A percentile compares a stretch with the other conserved stretches of the same genome.
phyloP scores from a whole-genome alignment of 2,113 vertebrate genomes.

The Sorex fumeus region DNA sequence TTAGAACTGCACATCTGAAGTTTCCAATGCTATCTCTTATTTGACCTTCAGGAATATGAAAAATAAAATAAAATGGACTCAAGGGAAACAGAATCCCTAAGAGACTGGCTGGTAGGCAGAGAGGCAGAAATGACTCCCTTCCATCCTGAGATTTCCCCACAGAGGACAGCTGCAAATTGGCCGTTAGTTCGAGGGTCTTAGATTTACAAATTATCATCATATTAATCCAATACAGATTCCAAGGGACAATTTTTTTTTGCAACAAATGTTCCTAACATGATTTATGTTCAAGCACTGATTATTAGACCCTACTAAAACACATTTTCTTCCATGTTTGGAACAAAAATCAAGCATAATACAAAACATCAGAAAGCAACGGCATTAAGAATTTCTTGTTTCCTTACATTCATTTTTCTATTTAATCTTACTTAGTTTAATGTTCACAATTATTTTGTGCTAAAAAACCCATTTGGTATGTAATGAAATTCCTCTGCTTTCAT shows the following conservation, averaged over 20 bases:
- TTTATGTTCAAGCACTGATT: not conserved
- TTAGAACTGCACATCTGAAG: not conserved
- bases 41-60: not conserved
- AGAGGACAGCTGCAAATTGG: not conserved
- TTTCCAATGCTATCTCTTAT: not conserved
- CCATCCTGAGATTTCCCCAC: not conserved
- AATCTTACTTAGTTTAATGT: constrained; percentile 62
- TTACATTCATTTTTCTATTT: constrained; percentile 64
- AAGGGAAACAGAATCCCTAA: not conserved
- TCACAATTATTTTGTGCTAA: constrained; percentile 71
- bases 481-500: constrained; percentile 70
- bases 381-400: constrained; percentile 47
- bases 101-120: not conserved
- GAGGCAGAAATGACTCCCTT: not conserved
- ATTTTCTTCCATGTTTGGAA: constrained; percentile 38
- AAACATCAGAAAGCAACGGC: constrained; percentile 29
- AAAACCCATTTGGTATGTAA: constrained; percentile 76
- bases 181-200: not conserved
- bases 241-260: not conserved
- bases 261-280: not conserved
- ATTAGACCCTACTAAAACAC: constrained; percentile 37
- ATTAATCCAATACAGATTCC: constrained; percentile 42
- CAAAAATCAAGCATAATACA: constrained; percentile 51
- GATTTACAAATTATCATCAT: not conserved
- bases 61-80: constrained; percentile 13